phyloP scores from a whole-genome alignment of 2,797 vertebrate species.

The Amblyraja radiata region DNA sequence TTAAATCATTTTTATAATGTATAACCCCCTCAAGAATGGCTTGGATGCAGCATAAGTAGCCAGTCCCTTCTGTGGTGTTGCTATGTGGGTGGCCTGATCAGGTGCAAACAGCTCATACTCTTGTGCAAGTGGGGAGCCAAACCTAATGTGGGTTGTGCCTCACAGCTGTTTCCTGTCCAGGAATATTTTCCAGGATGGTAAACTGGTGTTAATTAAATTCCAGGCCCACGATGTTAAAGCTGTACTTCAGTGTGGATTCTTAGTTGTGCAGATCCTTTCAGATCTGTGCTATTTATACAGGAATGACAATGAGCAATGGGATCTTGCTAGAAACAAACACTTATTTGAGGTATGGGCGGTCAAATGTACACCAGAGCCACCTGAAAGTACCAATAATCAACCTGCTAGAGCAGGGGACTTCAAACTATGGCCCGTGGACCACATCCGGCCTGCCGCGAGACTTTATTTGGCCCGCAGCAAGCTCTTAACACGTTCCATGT shows the following conservation, averaged over 20 bases:
- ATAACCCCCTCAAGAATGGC: too few relatives aligned
- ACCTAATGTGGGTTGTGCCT: neutral
- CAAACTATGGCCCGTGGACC: too few relatives aligned
- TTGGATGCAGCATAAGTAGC: too few relatives aligned
- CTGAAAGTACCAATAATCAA: too few relatives aligned
- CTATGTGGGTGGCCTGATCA: neutral
- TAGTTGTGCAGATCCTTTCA: neutral
- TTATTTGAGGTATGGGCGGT: neutral
- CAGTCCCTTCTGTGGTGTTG: neutral
- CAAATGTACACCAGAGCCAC: neutral
- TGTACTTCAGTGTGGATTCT: neutral
- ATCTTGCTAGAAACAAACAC: neutral
- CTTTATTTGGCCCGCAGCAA: too few relatives aligned
- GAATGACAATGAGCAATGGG: neutral
- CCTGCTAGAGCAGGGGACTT: too few relatives aligned
- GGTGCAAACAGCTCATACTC: neutral
- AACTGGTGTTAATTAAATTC: neutral
- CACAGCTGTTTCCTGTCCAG: neutral
- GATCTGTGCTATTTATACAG: neutral
- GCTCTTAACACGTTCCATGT: too few relatives aligned
- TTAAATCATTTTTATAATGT: too few relatives aligned
- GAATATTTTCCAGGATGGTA: neutral
- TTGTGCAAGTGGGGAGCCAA: neutral
- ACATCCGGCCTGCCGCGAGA: too few relatives aligned
- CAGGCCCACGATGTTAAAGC: neutral